Base-by-base conservation (phyloP, 2,797 vertebrate genomes). In the Threskiornis aethiopicus region DNA sequence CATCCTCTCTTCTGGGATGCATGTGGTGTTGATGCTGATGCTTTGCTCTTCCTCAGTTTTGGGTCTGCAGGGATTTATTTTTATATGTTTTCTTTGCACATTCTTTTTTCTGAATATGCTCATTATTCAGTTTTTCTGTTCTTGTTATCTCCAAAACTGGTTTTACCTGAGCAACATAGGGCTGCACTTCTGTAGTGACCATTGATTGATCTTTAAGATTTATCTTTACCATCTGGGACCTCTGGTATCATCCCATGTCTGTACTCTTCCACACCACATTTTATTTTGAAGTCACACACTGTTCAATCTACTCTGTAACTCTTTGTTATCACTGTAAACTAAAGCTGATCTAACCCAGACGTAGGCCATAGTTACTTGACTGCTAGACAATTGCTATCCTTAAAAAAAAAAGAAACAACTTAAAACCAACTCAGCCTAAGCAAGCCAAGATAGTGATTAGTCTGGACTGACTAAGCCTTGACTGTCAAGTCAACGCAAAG, bases 61-160 rank as follows among this genome's bases (percentile, higher is more conserved):
- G 5, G 3, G 13, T 65, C 39, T 47, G 7, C 19, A 49, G 13
- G 17, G 26, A 13, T 73, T 93, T 65, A 31, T 91, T 76, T 84
- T 59, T 35, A 39, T 6, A 44, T 0, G 1, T 76, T 83, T 87
- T 69, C 24, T 67, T 66, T 33, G 51, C 0, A n/a, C 1, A 0
- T 35, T 70, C 1, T 69, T 80, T 82, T 29, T 69, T 46, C 14
- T 42, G 39, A 24, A 80, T 46, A 24, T 70, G 35, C 3, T 73
- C 3, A 59, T 84, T 59, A 21, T 35, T 13, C 15, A 42, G 6
- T 29, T 77, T 78, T 89, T 58, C 12, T 51, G 6, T 54, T 89
- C 49, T 33, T 83, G 7, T 33, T 66, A 22, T 39, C 21, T 64
- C 20, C 47, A 78, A 73, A 89, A 35, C 9, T 22, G 31, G 9